phyloP scores from a whole-genome alignment of 2,797 vertebrate species.

The Rhinogobio ventralis region DNA sequence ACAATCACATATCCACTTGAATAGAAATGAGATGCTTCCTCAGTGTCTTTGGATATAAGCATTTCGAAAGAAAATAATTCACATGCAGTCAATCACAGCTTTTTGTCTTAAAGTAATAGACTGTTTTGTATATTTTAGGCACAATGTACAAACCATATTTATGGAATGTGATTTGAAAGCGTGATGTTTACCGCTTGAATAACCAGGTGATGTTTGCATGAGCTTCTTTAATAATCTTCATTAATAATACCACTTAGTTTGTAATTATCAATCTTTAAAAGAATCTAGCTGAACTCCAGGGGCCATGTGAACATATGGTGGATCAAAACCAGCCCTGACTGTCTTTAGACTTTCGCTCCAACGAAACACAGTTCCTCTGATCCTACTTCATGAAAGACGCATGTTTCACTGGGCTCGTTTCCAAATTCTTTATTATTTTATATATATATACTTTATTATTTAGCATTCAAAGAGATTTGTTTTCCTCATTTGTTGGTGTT shows the following conservation, averaged over 20 bases:
- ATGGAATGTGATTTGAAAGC: slow-evolving; percentile 8
- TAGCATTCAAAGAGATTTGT: not conserved
- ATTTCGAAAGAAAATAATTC: slow-evolving; percentile 2
- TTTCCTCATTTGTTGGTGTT: slow-evolving; percentile 5
- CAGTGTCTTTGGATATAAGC: not conserved
- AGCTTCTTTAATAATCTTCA: slow-evolving; percentile 44
- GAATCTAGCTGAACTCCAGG: slow-evolving; percentile 30
- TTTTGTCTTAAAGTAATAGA: not conserved
- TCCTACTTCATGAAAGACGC: slow-evolving; percentile 11
- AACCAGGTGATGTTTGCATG: slow-evolving; percentile 36
- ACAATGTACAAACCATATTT: not conserved
- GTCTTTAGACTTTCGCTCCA: not conserved
- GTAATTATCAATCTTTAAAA: slow-evolving; percentile 48
- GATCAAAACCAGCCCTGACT: not conserved
- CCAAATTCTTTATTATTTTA: slow-evolving; percentile 10
- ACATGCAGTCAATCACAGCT: slow-evolving; percentile 14
- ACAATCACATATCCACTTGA: not conserved
- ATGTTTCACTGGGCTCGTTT: not conserved
- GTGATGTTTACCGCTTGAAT: slow-evolving; percentile 1
- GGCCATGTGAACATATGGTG: slow-evolving; percentile 3
- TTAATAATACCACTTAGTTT: slow-evolving; percentile 43
- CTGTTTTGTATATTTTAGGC: not conserved
- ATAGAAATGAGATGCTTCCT: not conserved
- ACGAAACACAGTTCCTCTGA: not conserved
- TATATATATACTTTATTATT: not conserved